Conservation (phyloP, 1,140 invertebrate genomes). For the Galleria mellonella region DNA sequence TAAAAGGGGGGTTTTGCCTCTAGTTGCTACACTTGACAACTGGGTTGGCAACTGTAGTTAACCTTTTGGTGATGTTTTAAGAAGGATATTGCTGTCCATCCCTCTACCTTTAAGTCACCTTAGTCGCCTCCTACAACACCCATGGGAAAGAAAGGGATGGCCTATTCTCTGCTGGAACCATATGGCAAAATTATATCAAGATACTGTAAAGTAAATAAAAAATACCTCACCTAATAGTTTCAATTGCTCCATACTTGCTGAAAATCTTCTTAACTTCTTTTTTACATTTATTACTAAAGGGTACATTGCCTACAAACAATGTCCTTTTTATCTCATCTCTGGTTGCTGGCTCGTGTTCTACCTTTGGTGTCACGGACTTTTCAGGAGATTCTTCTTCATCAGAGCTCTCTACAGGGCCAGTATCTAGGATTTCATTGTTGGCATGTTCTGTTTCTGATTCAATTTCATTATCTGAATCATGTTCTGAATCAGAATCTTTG, state of each 20-base stretch:
- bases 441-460: conserved; percentile 54
- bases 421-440: conserved; percentile 43
- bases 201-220: not conserved
- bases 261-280: conserved; percentile 76
- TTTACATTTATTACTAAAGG: conserved; percentile 67
- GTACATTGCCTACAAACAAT: conserved; percentile 82
- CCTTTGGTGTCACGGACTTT: conserved; percentile 11
- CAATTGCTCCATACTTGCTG: conserved; percentile 77
- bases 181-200: too few species aligned
- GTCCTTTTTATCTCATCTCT: conserved; percentile 70
- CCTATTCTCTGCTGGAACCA: too few species aligned
- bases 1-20: too few species aligned
- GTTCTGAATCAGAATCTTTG: conserved; percentile 58
- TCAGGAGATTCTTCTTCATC: conserved; percentile 32
- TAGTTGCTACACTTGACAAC: too few species aligned
- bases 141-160: too few species aligned
- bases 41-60: too few species aligned
- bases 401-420: conserved; percentile 29
- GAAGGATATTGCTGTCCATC: too few species aligned
- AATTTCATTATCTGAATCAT: conserved; percentile 63
- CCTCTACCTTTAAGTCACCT: too few species aligned
- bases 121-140: too few species aligned
- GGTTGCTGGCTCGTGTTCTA: conserved; percentile 6
- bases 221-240: conserved; percentile 70
- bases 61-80: too few species aligned